Base-by-base conservation (phyloP, 2,797 vertebrate genomes). In the Alectoris magna region DNA sequence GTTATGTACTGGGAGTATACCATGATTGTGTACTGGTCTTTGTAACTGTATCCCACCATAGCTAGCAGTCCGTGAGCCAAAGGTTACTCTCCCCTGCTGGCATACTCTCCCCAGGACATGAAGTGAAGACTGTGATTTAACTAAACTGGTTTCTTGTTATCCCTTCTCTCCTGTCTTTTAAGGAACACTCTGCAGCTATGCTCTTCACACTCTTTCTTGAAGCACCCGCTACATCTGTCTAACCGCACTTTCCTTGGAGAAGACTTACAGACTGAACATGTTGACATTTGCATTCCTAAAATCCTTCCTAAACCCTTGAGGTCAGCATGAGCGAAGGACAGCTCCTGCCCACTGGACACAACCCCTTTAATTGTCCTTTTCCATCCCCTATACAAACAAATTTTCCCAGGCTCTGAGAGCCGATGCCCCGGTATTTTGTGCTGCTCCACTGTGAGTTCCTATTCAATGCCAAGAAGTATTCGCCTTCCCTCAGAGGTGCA, bases 401-500 rank as follows among this genome's bases (percentile, higher is more conserved):
- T 3, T 19, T 55, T 53, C 38, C 34, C 80, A 84, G 71, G 73
- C 23, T 59, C 70, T 53, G 68, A 39, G 39, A 81, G 43, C 22
- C 76, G 48, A 62, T 81, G 69, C 56, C 73, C 11, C 1, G 10
- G 24, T 76, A 78, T 60, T 91, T 74, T 49, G n/a, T 66, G 38
- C 43, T 71, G 60, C 39, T 1, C 1, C 24, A 26, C 9, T 1
- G 1, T 2, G 5, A n/a, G 7, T 7, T 90, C 82, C 76, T 63
- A 79, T 90, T 68, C 51, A 91, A 88, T 27, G 41, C 71, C 80
- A 82, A 88, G 82, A 13, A 71, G 64, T 74, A 82, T 27, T 69
- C 1, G 1, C 19, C 36, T 84, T 91, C 49, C 60, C 53, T 4
- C 5, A 31, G 68, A 95, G 83, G 69, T 1, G 15, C 92, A 91